phyloP scores from a whole-genome alignment of 2,113 vertebrate species.

The Fregata magnificens region DNA sequence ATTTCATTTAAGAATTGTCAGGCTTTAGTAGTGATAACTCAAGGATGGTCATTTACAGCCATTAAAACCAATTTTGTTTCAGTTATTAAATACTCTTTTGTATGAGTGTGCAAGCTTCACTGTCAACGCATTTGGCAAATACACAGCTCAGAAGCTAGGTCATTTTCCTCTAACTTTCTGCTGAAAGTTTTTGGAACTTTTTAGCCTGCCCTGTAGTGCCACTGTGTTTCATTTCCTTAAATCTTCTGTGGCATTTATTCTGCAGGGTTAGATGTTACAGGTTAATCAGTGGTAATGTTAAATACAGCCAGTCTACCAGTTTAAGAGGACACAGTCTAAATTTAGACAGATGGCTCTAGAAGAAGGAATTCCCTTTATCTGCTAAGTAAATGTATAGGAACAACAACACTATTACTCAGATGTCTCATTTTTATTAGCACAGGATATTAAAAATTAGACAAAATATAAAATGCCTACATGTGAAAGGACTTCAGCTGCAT shows the following conservation, averaged over 20 bases:
- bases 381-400: neutral
- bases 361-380: neutral
- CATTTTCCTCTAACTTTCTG: neutral
- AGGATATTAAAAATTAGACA: neutral
- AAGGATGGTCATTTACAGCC: neutral
- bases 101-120: neutral
- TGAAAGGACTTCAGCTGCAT: neutral
- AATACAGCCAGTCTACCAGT: neutral
- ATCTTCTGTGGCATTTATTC: neutral
- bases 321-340: neutral
- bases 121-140: neutral
- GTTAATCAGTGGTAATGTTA: neutral
- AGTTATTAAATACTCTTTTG: neutral
- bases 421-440: neutral
- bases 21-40: neutral
- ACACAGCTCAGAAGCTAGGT: neutral
- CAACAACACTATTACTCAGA: neutral
- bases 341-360: neutral
- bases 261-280: neutral
- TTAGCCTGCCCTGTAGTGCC: neutral
- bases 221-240: neutral
- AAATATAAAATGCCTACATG: neutral
- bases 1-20: neutral
- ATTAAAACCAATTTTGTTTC: neutral
- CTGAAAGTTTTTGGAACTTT: neutral